Conservation (phyloP, 1,140 invertebrate species). For the Eupeodes corollae region DNA sequence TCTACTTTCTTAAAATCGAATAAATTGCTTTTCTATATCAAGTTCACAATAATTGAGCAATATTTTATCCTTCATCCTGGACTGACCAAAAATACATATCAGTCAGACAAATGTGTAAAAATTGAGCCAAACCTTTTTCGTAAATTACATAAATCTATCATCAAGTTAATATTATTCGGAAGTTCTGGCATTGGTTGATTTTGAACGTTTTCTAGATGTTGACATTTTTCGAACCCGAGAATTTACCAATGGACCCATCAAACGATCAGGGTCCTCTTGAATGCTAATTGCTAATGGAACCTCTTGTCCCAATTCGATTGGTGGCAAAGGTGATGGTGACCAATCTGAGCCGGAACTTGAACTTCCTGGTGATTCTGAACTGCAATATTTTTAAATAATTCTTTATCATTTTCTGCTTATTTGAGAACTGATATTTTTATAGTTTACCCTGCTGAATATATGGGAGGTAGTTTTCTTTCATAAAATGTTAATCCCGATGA, state of each 20-base stretch:
- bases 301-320: slow-evolving; percentile 21
- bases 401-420: background rate
- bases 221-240: slow-evolving; percentile 26
- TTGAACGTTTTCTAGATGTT: slow-evolving; percentile 5
- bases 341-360: slow-evolving; percentile 36
- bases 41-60: too few species aligned
- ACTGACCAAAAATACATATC: too few species aligned
- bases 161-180: too few species aligned
- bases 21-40: too few species aligned
- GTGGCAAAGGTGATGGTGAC: slow-evolving; percentile 32
- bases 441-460: slow-evolving; percentile 32
- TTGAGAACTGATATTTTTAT: background rate
- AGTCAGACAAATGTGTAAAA: too few species aligned
- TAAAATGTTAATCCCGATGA: slow-evolving; percentile 25
- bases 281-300: background rate
- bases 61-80: too few species aligned
- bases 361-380: slow-evolving; percentile 32
- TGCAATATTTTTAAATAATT: slow-evolving; percentile 5
- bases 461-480: slow-evolving; percentile 34
- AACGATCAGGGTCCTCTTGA: slow-evolving; percentile 21
- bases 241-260: slow-evolving; percentile 33
- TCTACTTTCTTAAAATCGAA: too few species aligned
- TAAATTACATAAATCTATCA: too few species aligned
- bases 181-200: too few species aligned
- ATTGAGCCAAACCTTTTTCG: too few species aligned